Evolutionary conservation across 2,797 vertebrate species (phyloP).

Genomic region (Coilia nasus): DNA sequence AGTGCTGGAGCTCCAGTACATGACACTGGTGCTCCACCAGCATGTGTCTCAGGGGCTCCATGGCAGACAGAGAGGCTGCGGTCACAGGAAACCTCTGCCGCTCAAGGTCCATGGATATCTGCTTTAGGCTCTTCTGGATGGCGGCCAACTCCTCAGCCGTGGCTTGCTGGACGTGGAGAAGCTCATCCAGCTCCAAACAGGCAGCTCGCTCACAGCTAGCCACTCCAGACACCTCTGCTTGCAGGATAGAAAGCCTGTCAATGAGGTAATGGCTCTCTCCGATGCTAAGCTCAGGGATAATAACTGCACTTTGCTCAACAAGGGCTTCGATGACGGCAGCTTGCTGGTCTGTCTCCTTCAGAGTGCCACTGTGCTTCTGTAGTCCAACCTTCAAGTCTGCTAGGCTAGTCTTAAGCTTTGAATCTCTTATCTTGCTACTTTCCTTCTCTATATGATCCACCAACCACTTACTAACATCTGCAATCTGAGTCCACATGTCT

Average conservation of each 20-base stretch:
- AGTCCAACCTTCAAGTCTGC: slow-evolving; percentile 69
- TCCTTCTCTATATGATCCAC: slow-evolving; percentile 64
- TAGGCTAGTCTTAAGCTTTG: slow-evolving; percentile 59
- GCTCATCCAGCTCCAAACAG: slow-evolving; percentile 71
- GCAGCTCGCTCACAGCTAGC: slow-evolving; percentile 63
- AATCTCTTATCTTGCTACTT: slow-evolving; percentile 55
- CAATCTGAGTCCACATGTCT: slow-evolving; percentile 72
- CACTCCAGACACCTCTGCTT: slow-evolving; percentile 65
- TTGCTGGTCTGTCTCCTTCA: slow-evolving; percentile 71
- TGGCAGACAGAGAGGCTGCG: slow-evolving; percentile 53
- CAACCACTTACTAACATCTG: slow-evolving; percentile 75
- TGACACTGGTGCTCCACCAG: slow-evolving; percentile 74
- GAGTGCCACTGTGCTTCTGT: slow-evolving; percentile 63
- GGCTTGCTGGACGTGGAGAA: slow-evolving; percentile 64
- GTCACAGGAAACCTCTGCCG: slow-evolving; percentile 67
- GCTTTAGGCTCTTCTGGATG: slow-evolving; percentile 63
- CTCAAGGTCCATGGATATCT: slow-evolving; percentile 62
- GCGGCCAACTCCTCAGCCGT: slow-evolving; percentile 65
- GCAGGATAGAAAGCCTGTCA: slow-evolving; percentile 68
- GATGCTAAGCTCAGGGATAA: slow-evolving; percentile 57
- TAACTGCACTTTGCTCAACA: slow-evolving; percentile 64
- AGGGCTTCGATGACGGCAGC: slow-evolving; percentile 67
- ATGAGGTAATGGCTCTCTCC: slow-evolving; percentile 70
- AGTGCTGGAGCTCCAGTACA: slow-evolving; percentile 68
- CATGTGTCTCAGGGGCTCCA: slow-evolving; percentile 55